phyloP scores from a whole-genome alignment of 2,797 vertebrate genomes.

The Otus scops region DNA sequence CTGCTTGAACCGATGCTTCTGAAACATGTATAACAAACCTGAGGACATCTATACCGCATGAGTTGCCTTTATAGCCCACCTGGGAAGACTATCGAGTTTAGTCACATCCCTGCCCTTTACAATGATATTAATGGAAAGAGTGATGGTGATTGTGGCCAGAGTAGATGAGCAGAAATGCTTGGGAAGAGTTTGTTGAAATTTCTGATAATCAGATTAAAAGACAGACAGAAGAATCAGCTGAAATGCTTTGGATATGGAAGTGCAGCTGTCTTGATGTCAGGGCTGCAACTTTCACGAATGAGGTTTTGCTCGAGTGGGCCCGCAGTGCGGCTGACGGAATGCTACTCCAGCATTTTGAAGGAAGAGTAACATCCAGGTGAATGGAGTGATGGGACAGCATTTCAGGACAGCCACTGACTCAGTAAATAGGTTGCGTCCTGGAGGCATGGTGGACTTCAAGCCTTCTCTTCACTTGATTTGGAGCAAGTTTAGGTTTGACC shows the following conservation, averaged over 20 bases:
- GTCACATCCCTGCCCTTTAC: background rate
- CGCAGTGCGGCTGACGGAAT: background rate
- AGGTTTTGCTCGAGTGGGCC: background rate
- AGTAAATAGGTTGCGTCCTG: background rate
- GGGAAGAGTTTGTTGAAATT: background rate
- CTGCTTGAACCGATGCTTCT: background rate
- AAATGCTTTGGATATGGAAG: background rate
- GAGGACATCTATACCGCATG: background rate
- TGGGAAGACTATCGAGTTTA: background rate
- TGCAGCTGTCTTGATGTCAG: background rate
- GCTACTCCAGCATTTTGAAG: background rate
- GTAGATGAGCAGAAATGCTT: background rate
- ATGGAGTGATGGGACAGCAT: rapidly evolving
- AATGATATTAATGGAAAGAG: background rate
- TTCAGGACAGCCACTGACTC: background rate
- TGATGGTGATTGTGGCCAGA: background rate
- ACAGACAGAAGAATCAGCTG: background rate
- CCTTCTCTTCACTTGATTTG: background rate
- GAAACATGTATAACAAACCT: background rate
- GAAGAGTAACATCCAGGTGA: background rate
- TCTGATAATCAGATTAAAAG: background rate
- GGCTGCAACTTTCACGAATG: background rate
- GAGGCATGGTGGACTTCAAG: background rate
- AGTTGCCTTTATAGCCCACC: background rate
- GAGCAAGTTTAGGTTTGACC: background rate